A percentile compares a stretch with the other conserved stretches of the same genome.
Conservation (phyloP, 2,888 invertebrate genomes). For the Hirudinaria manillensis region DNA sequence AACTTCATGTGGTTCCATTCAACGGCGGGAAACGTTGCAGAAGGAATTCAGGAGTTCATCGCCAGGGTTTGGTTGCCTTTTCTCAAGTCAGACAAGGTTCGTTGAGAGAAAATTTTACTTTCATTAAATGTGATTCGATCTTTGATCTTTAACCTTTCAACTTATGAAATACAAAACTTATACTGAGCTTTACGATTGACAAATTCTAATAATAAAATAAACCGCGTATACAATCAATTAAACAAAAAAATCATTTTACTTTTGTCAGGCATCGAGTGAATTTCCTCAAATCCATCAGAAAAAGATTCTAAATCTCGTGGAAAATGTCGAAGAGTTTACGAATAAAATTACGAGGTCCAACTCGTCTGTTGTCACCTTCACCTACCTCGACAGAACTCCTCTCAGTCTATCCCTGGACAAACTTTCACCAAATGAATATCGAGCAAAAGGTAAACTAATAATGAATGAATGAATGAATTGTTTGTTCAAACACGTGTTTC, state of each 20-base stretch:
- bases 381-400: background rate
- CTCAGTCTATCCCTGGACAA: background rate
- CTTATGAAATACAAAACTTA: too few relatives aligned
- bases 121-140: background rate
- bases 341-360: background rate
- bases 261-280: too few relatives aligned
- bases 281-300: background rate
- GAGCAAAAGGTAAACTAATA: background rate
- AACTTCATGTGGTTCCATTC: constrained; percentile 52
- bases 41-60: constrained; percentile 78
- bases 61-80: constrained; percentile 86
- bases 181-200: too few relatives aligned
- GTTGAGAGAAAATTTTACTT: constrained; percentile 14
- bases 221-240: background rate
- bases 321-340: constrained; percentile 4
- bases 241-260: too few relatives aligned
- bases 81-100: constrained; percentile 51
- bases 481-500: too few relatives aligned
- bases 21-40: constrained; percentile 65
- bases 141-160: background rate
- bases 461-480: too few relatives aligned
- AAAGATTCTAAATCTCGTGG: background rate
- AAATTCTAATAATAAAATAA: too few relatives aligned
- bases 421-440: constrained; percentile 1
- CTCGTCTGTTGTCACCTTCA: background rate